Evolutionary conservation across 2,797 vertebrate species (phyloP), one percentile per base, ranked within the genome.

Genomic region (Lagodon rhomboides): DNA sequence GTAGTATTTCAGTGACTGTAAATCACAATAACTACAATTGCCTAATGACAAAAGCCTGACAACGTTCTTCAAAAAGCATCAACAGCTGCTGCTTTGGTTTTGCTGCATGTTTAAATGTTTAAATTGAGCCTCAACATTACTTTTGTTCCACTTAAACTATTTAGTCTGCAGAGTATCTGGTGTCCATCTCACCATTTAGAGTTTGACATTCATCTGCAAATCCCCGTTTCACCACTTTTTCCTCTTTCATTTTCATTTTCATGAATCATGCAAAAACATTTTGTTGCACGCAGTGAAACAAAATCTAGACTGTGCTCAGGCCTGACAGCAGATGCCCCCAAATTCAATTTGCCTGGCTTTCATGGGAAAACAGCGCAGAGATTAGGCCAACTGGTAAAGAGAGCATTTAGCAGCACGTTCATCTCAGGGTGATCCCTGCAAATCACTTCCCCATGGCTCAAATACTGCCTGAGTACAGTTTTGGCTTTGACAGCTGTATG

Each of bases 321-420:
- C 62, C 56, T 74, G 77, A 83, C 77, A 78, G 76, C 73, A 74
- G 79, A 88, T 88, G 65, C 61, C 72, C 79, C 70, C 55, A 84
- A 90, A 93, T 88, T 89, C 50, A 86, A 92, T 91, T 87, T 85
- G 83, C 78, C 82, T 18, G 83, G 77, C 75, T 88, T 89, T 85
- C 55, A 50, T 85, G 84, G 64, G 79, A 90, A 91, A 93, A 91
- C 87, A 85, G 80, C 13, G 43, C 61, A 43, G 73, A 80, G 89
- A 87, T 89, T 85, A 89, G 61, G 74, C 65, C 79, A 73, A 77
- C 78, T 88, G 84, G 78, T 90, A 89, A 92, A 89, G 90, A 88
- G 84, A 80, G 54, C 79, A 71, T 89, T 93, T 91, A 92, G 83
- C 82, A 87, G 74, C 81, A 68, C 23, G 76, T 82, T 91, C 71